Conservation (phyloP, 2,113 vertebrate species). For the Ginglymostoma cirratum region DNA sequence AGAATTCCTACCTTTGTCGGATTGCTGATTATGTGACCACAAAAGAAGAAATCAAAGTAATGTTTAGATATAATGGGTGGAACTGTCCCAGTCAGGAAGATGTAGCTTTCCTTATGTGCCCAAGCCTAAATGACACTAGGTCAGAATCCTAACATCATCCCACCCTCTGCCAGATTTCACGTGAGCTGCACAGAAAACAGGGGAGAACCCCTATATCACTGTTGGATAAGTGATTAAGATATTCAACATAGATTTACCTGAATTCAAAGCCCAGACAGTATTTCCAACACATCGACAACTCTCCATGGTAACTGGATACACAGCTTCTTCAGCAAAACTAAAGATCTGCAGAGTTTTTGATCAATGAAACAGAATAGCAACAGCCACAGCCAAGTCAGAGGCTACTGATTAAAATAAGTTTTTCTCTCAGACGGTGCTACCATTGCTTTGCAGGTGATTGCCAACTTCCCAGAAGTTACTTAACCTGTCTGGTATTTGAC, state of each 20-base stretch:
- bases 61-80: not conserved
- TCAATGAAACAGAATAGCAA: not conserved
- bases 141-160: not conserved
- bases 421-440: not conserved
- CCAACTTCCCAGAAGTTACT: not conserved
- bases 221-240: not conserved
- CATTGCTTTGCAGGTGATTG: not conserved
- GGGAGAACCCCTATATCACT: not conserved
- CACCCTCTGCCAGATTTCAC: not conserved
- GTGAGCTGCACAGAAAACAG: not conserved
- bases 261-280: not conserved
- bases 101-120: not conserved
- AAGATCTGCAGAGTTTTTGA: not conserved
- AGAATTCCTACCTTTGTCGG: not conserved
- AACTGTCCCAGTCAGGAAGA: not conserved
- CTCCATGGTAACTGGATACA: not conserved
- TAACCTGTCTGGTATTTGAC: not conserved
- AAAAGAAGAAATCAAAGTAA: not conserved
- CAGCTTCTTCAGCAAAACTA: not conserved
- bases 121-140: not conserved
- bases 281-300: not conserved
- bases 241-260: not conserved
- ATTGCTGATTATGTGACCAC: not conserved
- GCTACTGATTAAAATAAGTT: not conserved
- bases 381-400: not conserved